phyloP scores from a whole-genome alignment of 1,140 invertebrate genomes.

The Octopus bimaculoides region DNA sequence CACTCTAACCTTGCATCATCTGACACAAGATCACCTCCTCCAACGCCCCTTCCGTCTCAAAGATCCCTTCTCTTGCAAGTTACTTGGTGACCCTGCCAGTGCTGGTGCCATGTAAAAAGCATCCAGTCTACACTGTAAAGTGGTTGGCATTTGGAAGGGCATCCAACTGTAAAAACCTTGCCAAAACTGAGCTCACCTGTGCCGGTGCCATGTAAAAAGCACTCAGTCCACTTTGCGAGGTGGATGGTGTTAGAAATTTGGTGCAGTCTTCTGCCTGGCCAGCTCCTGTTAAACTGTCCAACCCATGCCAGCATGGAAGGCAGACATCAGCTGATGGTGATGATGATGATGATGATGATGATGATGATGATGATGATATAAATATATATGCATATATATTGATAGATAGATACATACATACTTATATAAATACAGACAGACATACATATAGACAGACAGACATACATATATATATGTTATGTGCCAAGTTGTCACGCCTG shows the following conservation, averaged over 20 bases:
- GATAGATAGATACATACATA: background rate
- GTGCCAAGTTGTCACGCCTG: too few species aligned
- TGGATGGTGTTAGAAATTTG: too few species aligned
- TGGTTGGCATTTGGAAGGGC: too few species aligned
- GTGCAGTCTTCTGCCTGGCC: background rate
- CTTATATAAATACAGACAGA: background rate
- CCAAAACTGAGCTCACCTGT: too few species aligned
- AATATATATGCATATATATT: background rate
- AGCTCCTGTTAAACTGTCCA: background rate
- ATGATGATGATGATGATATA: background rate
- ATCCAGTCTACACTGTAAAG: too few species aligned
- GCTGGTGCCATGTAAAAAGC: background rate
- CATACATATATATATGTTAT: too few species aligned
- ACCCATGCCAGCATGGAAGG: background rate
- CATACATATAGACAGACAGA: background rate
- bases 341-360: background rate
- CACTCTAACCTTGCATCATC: background rate
- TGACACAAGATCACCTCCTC: background rate
- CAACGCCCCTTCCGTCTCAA: too few species aligned
- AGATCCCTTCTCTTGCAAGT: background rate
- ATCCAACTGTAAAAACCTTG: too few species aligned
- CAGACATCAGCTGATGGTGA: background rate
- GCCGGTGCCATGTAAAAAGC: too few species aligned
- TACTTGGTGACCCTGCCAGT: background rate
- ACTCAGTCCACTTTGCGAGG: too few species aligned